A percentile compares a stretch with the other conserved stretches of the same genome.
Evolutionary conservation across 37 sponge, comb jelly and placozoan species (phyloP).

Genomic region (Theonella swinhoei): DNA sequence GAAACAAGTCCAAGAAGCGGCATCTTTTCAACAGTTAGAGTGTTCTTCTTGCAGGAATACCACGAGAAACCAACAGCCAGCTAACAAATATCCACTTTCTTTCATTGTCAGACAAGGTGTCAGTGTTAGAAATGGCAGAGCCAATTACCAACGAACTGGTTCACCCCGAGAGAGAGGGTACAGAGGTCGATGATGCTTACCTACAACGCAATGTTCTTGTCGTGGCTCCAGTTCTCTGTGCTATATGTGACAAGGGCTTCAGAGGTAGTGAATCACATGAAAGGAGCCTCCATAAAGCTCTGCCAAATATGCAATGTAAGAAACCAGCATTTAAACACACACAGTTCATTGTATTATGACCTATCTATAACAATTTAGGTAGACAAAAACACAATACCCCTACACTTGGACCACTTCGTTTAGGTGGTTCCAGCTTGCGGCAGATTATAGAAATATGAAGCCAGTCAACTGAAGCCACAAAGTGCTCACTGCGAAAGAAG

Average conservation of each 20-base stretch:
- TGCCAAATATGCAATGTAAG: constrained; percentile 22
- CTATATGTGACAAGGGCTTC: constrained; percentile 8
- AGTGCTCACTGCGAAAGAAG: too few relatives aligned
- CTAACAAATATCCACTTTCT: not conserved
- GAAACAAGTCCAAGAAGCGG: too few relatives aligned
- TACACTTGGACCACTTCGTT: too few relatives aligned
- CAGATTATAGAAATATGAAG: too few relatives aligned
- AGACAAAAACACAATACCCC: too few relatives aligned
- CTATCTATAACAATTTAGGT: too few relatives aligned
- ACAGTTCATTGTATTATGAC: too few relatives aligned
- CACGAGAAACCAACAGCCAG: not conserved
- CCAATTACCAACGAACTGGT: not conserved
- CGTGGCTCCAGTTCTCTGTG: constrained; percentile 17
- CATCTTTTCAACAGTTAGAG: too few relatives aligned
- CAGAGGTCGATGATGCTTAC: not conserved
- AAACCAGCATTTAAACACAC: too few relatives aligned
- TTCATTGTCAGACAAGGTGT: not conserved
- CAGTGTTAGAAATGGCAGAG: not conserved
- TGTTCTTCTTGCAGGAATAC: constrained; percentile 6
- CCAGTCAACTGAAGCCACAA: too few relatives aligned
- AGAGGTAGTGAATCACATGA: not conserved
- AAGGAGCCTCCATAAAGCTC: not conserved
- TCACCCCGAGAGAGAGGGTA: not conserved
- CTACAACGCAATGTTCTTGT: not conserved
- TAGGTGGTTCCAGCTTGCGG: too few relatives aligned